Evolutionary conservation across 2,888 invertebrate genomes (phyloP), one percentile per base, ranked within the genome.

Genomic region (Hydropsyche betteni): DNA sequence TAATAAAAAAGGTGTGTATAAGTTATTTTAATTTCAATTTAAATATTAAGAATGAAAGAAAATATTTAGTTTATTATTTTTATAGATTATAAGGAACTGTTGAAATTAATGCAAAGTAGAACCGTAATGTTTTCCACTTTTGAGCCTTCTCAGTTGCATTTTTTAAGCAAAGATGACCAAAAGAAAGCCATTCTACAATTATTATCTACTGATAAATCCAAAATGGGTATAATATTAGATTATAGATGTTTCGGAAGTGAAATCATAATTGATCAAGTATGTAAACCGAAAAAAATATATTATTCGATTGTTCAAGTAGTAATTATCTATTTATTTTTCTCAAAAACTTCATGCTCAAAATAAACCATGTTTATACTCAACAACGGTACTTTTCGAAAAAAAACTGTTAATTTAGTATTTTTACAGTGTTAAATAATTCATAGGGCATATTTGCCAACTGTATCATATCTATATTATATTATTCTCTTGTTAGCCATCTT

Each of bases 211-310:
- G 64, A 73, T 51, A 12, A 64, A 4, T 38, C 61, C n/a, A 53
- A 69, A 34, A n/a, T 74, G n/a, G 74, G 74, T 24, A 53, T 74
- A 33, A 36, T 74, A 53, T n/a, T 74, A 14, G 74, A 74, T 14
- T 74, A 74, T 8, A 6, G 51, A 12, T 74, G 74, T 33, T 68
- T 7, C 7, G 58, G 58, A 58, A 71, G 44, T n/a, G 38, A 55
- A 5, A 16, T 34, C 7, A 33, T 53, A 14, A 14, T 71, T 36
- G n/a, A 71, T 12, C 58, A 38, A 24, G 58, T 71, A 55, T 52
- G 7, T 51, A 52, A 71, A 24, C 24, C 2, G 24, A 24, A 24
- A 24, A n/a, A 24, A 24, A 24, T 24, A 24, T 24, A 24, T 24
- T 24, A 24, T 24, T 24, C 1, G 24, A 24, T 24, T 2, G 24